Base-by-base conservation (phyloP, 1,140 invertebrate species). In the Aphelenchoides besseyi region DNA sequence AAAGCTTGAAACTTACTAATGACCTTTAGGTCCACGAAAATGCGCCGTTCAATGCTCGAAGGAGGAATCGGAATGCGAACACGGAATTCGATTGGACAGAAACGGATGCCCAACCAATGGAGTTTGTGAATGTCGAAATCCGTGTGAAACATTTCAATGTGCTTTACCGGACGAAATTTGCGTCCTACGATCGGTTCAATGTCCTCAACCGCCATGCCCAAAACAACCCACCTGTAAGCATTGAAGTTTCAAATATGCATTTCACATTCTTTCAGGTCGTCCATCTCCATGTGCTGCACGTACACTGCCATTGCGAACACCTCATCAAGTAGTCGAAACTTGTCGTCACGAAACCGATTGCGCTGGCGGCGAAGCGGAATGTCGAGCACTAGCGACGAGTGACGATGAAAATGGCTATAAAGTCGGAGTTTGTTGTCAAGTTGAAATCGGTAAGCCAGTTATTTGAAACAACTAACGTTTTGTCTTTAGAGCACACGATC, bases 21-120 rank as follows among this genome's bases (percentile, higher is more conserved):
- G 52, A 26, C n/a, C 26, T 74, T 73, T 55, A 73, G 72, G 16
- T 1, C 72, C 72, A 12, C 59, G 72, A 68, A 53, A n/a, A 5
- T 79, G 76, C 70, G 29, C 74, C n/a, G 67, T 55, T 9, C 28
- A 68, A 53, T 79, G 75, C 16, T 33, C 12, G n/a, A 29, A 16
- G n/a, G 8, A 66, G 1, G 16, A 74, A 28, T 48, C 48, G 30
- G 23, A 23, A 48, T 80, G 79, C 64, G 63, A 72, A 9, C 67
- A 79, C 69, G 79, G 79, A 18, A 33, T 82, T 8, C 52, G 69
- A 66, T 55, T 79, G 12, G 77, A 80, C 63, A 48, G 55, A 30
- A 74, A 67, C 35, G 79, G 79, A 48, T 80, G 79, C 36, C 79
- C 79, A 9, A 12, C 71, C 3, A 81, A 80, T 62, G 76, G 74